Percentiles rank a stretch among this genome's conserved stretches.
Conservation (phyloP, 2,797 vertebrate genomes). For the Sebastes steindachneri region DNA sequence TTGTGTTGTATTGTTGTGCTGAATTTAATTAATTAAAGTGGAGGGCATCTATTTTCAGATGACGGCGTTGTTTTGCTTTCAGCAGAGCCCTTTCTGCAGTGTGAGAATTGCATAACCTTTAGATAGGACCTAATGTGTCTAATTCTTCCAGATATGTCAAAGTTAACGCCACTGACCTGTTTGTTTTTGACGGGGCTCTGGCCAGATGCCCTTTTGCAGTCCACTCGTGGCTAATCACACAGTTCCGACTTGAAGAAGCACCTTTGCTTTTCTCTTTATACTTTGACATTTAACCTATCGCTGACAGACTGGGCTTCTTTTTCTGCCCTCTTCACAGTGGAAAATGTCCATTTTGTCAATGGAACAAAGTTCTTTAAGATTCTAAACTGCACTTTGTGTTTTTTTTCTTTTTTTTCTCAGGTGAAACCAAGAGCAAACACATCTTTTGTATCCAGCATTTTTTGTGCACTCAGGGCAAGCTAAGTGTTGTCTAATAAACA, state of each 20-base stretch:
- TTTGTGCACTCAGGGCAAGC: neutral
- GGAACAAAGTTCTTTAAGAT: neutral
- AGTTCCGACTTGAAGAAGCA: conserved; percentile 4
- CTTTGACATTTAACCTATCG: conserved; percentile 52
- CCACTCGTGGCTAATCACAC: conserved; percentile 24
- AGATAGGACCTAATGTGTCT: conserved; percentile 14
- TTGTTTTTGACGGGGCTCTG: conserved; percentile 45
- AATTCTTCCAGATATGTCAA: conserved; percentile 32
- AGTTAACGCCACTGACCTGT: conserved; percentile 27
- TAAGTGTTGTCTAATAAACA: neutral
- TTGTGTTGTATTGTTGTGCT: conserved; percentile 7
- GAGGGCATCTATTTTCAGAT: conserved; percentile 11
- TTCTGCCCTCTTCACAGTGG: neutral
- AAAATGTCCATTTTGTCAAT: neutral
- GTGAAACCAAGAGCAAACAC: neutral
- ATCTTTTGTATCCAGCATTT: neutral
- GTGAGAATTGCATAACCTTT: conserved; percentile 52
- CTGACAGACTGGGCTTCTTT: neutral
- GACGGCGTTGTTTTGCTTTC: neutral
- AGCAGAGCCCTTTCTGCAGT: neutral
- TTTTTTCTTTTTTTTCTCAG: neutral
- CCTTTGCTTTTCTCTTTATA: conserved; percentile 16
- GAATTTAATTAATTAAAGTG: conserved; percentile 18
- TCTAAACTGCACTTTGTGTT: neutral
- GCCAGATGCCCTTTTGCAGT: conserved; percentile 57